Base-by-base conservation (phyloP, 1,140 invertebrate genomes). In the Monochamus saltuarius region DNA sequence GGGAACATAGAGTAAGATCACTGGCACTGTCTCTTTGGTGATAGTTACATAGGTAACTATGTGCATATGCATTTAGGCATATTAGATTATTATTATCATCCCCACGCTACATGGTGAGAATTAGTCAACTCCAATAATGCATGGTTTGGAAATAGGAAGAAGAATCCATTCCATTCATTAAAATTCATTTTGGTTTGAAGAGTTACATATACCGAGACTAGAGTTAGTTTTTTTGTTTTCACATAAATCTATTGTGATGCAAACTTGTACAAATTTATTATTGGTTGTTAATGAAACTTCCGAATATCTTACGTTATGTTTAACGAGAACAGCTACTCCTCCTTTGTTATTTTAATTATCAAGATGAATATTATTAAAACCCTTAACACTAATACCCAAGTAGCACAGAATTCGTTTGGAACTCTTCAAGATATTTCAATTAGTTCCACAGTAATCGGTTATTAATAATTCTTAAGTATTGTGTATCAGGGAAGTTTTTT, bases 31-130 rank as follows among this genome's bases (percentile, higher is more conserved):
- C 22, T n/a, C 22, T 45, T 14, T 45, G 43, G 14, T 7, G 9
- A n/a, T 11, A 19, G 8, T 10, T 9, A 14, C 22, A 4, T 10
- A 45, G 6, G 16, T 13, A 10, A 6, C 7, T 51, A 4, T 4
- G 10, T 9, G 14, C 29, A 14, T 13, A 6, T 3, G 7, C 49
- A 51, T 51, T 51, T 51, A 29, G 19, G 29, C 19, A 14, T 10
- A 34, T 8, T 11, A 51, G 16, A 51, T 51, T 34, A 10, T 29
- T 16, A 29, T 29, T 34, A 14, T 51, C n/a, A 36, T 1, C 50
- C 50, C 50, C 50, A 53, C 4, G 38, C 50, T 22, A 13, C 38
- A 37, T 53, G 50, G 16, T 38, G 50, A 6, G 36, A 11, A 35
- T 53, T 53, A 37, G 16, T 53, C 50, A n/a, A 22, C 50, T 10